These are phyloP conservation scores for Lithosia quadra DNA, from an alignment of 2,888 invertebrate species.

Conservation along the genomic window DNA sequence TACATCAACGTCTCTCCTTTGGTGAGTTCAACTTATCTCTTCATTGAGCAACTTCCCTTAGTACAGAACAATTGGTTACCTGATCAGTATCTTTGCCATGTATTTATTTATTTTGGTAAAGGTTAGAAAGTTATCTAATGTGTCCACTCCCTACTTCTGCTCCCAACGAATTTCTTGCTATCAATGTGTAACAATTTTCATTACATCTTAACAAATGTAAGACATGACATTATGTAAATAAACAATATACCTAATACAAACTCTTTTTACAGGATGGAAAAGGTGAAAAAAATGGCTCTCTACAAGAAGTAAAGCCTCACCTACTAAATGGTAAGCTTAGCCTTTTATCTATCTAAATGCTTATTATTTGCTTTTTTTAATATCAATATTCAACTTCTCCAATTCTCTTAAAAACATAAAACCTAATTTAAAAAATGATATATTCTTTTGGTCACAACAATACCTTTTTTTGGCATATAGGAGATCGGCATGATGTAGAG, in stretches of 20 bases:
- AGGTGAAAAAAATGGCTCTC: constrained; percentile 83
- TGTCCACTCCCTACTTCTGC: constrained; percentile 4
- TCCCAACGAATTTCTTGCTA: background rate
- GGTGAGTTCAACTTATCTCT: constrained; percentile 59
- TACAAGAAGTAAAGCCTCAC: constrained; percentile 84
- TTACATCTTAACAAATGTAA: constrained; percentile 7
- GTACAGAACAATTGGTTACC: background rate
- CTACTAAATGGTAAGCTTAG: constrained; percentile 82
- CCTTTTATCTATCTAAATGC: background rate
- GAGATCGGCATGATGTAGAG: no score
- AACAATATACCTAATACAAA: constrained; percentile 12
- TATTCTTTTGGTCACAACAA: no score
- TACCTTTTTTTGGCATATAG: no score
- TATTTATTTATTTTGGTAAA: background rate
- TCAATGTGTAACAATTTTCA: background rate
- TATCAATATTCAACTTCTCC: background rate
- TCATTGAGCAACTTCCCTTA: constrained; percentile 4
- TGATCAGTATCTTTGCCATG: background rate
- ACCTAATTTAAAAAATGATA: no score
- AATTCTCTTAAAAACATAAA: no score
- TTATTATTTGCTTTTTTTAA: background rate
- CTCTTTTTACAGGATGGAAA: constrained; percentile 74
- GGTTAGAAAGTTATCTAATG: constrained; percentile 15
- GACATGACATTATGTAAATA: constrained; percentile 17
- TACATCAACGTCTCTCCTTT: constrained; percentile 82